These are phyloP conservation scores for Megamerina dolium DNA, from an alignment of 2,888 invertebrate genomes.

Conservation along the genomic window DNA sequence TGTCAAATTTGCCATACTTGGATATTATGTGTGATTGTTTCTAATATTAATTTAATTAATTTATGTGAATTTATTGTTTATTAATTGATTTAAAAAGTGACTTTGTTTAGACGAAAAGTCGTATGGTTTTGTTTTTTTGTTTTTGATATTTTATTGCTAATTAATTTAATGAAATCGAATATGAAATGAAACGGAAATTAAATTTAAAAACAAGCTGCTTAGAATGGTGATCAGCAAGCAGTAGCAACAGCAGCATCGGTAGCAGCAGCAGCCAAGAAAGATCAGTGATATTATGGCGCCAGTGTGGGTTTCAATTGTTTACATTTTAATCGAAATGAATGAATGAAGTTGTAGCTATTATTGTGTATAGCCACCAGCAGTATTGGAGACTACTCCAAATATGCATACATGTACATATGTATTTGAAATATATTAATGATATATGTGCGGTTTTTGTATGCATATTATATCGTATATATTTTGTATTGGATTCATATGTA, in stretches of 20 bases:
- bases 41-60: no score
- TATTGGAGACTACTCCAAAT: neutral
- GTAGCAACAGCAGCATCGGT: no score
- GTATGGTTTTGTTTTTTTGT: no score
- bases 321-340: constrained; percentile 22
- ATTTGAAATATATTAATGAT: neutral
- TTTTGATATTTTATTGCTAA: constrained; percentile 25
- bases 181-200: constrained; percentile 44
- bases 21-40: no score
- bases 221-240: constrained; percentile 8
- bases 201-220: constrained; percentile 37
- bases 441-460: no score
- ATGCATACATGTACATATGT: constrained; percentile 22
- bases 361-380: neutral
- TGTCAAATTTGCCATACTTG: constrained; percentile 21
- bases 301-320: constrained; percentile 42
- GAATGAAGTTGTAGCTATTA: neutral
- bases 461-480: no score
- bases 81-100: constrained; percentile 19
- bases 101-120: constrained; percentile 27
- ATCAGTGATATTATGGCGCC: no score
- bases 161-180: constrained; percentile 40
- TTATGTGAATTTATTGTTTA: no score
- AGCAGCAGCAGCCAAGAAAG: constrained; percentile 6
- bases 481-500: no score